phyloP scores from a whole-genome alignment of 1,140 invertebrate genomes.

The Eulimnadia texana region DNA sequence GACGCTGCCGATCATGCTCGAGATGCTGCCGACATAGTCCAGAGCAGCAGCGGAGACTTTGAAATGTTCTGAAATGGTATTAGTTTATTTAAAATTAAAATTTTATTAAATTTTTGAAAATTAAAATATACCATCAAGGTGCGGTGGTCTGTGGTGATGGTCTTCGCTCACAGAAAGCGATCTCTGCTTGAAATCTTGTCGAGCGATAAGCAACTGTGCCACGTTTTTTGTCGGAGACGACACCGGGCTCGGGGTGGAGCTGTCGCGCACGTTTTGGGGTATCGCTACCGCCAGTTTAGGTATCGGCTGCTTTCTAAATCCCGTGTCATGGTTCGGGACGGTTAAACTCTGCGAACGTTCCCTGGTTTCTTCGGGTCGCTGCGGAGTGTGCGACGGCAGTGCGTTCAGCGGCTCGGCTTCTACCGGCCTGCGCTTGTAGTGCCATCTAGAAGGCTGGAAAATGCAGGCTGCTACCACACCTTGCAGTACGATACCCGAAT shows the following conservation, averaged over 20 bases:
- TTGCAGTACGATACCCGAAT: conserved; percentile 26
- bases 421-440: conserved; percentile 3
- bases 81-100: too few species aligned
- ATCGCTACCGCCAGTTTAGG: background rate
- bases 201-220: background rate
- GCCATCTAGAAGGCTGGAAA: conserved; percentile 22
- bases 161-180: background rate
- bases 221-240: background rate
- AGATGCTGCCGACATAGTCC: conserved; percentile 2
- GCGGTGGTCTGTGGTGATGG: background rate
- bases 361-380: background rate
- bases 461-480: conserved; percentile 21
- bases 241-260: background rate
- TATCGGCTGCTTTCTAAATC: background rate
- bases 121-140: background rate
- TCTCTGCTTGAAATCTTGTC: background rate
- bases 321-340: background rate
- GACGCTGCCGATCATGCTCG: conserved; percentile 1
- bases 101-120: too few species aligned
- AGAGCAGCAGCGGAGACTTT: background rate
- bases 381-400: too few species aligned
- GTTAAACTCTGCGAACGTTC: background rate
- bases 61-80: too few species aligned
- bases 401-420: background rate
- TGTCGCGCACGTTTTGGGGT: background rate